These are phyloP conservation scores for Thecophora atra DNA, from an alignment of 2,888 invertebrate species.

Conservation along the genomic window DNA sequence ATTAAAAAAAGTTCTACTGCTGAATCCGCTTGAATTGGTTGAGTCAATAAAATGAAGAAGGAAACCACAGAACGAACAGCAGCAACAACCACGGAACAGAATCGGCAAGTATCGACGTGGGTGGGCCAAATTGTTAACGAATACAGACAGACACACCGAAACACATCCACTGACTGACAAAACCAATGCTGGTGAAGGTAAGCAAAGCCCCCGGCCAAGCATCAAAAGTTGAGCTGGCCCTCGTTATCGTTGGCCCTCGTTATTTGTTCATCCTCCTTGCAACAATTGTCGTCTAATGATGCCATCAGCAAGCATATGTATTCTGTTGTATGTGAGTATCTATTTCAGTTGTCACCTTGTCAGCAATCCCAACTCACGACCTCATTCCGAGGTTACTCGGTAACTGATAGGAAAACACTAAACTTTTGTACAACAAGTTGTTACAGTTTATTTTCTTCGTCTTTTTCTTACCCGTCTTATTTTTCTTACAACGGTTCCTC, in stretches of 20 bases:
- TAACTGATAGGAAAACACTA: not conserved
- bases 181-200: not conserved
- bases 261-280: slow-evolving; percentile 10
- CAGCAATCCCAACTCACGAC: not conserved
- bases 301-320: slow-evolving; percentile 30
- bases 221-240: not conserved
- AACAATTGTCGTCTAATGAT: slow-evolving; percentile 20
- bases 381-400: not conserved
- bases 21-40: not conserved
- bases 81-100: not conserved
- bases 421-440: slow-evolving; percentile 24
- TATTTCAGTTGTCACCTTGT: not conserved
- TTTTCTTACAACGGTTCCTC: not conserved
- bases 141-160: not conserved
- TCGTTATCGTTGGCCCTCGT: not conserved
- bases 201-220: too few species aligned
- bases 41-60: slow-evolving; percentile 4
- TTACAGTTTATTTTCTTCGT: not conserved
- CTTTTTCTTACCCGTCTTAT: not conserved
- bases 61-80: not conserved
- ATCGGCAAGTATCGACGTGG: slow-evolving; percentile 12
- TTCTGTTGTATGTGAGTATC: not conserved
- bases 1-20: not conserved
- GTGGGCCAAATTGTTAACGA: slow-evolving; percentile 18
- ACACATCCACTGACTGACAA: not conserved